Evolutionary conservation across 2,113 vertebrate genomes (phyloP).

Genomic region (Euleptes europaea): DNA sequence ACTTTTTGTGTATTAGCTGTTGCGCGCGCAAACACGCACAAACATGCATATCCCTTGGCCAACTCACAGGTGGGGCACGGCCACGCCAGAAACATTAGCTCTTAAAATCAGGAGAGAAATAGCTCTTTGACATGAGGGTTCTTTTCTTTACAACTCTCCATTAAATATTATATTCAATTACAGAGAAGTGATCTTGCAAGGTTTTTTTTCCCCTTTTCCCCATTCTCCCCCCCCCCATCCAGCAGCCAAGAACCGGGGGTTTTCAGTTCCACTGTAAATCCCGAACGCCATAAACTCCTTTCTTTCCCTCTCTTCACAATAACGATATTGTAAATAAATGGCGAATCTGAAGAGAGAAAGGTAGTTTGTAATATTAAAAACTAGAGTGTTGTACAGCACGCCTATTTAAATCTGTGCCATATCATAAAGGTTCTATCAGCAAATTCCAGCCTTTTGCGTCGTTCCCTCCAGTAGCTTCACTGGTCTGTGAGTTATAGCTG

Average conservation of each 20-base stretch:
- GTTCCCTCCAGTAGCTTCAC: slow-evolving; percentile 58
- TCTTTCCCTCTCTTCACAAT: slow-evolving; percentile 16
- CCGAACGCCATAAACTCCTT: slow-evolving; percentile 18
- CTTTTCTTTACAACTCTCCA: background rate
- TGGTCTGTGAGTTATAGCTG: slow-evolving; percentile 76
- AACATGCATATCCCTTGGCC: background rate
- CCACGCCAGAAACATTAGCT: background rate
- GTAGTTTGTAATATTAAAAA: slow-evolving; percentile 45
- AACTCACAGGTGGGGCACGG: background rate
- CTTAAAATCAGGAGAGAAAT: background rate
- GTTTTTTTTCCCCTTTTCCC: slow-evolving; percentile 34
- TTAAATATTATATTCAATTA: slow-evolving; percentile 56
- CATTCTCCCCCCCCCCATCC: background rate
- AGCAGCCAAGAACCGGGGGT: no score
- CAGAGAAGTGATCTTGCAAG: slow-evolving; percentile 8
- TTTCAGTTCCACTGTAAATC: slow-evolving; percentile 24
- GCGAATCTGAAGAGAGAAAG: slow-evolving; percentile 31
- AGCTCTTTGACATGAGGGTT: background rate
- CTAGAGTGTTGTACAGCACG: slow-evolving; percentile 40
- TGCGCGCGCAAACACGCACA: no score
- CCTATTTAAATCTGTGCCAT: slow-evolving; percentile 42
- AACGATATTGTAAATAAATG: slow-evolving; percentile 50
- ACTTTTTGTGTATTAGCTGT: no score
- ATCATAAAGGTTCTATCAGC: slow-evolving; percentile 72
- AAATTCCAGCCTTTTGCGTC: slow-evolving; percentile 58